Conservation (phyloP, 2,797 vertebrate species). For the Hippocampus kuda region DNA sequence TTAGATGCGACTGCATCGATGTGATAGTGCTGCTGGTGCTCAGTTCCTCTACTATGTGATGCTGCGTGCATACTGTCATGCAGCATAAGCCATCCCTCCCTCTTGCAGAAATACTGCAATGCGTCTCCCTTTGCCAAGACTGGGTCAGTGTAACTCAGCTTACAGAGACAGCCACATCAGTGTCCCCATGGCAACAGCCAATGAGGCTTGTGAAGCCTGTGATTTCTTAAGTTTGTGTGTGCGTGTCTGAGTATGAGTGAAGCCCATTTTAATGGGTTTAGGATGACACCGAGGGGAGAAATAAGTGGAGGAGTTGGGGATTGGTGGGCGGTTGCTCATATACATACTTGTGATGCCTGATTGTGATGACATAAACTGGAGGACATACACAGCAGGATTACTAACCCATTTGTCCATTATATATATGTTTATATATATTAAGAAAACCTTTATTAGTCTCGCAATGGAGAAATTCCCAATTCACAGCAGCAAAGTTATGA, state of each 20-base stretch:
- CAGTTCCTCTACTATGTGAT: conserved; percentile 27
- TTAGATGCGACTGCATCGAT: conserved; percentile 33
- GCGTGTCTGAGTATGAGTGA: conserved; percentile 2
- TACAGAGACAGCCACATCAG: conserved; percentile 35
- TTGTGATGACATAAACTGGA: not conserved
- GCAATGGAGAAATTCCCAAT: too few relatives aligned
- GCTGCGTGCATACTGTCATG: conserved; percentile 43
- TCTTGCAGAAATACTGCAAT: conserved; percentile 76
- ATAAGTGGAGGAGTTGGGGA: conserved; percentile 9
- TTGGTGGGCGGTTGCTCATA: conserved; percentile 2
- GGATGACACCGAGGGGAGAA: not conserved
- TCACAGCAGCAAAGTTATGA: too few relatives aligned
- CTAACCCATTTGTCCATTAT: not conserved
- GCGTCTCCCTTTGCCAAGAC: conserved; percentile 68
- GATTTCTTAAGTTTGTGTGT: conserved; percentile 32
- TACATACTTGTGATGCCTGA: conserved; percentile 1
- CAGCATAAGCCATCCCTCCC: conserved; percentile 44
- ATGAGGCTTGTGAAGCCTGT: conserved; percentile 27
- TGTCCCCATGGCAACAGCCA: conserved; percentile 68
- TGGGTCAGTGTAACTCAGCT: conserved; percentile 72
- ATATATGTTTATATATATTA: not conserved
- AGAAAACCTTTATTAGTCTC: too few relatives aligned
- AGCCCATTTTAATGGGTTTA: conserved; percentile 7
- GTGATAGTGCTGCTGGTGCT: conserved; percentile 23
- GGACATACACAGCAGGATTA: not conserved